These are phyloP conservation scores for Platalea minor DNA, from an alignment of 2,797 vertebrate genomes.

Conservation along the genomic window DNA sequence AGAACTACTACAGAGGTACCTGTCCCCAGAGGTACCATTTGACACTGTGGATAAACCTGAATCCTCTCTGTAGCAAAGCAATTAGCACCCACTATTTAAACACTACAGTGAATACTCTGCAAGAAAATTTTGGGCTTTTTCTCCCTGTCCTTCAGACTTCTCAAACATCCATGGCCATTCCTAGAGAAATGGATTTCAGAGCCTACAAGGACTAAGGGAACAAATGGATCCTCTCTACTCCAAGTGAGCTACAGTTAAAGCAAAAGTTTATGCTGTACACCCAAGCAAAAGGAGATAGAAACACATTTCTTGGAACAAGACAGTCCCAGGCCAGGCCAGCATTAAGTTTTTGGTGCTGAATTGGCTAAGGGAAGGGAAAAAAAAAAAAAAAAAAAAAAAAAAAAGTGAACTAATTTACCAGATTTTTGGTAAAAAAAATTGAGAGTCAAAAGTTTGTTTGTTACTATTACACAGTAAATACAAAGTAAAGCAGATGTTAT, in stretches of 20 bases:
- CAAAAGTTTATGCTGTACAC: not conserved
- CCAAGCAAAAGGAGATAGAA: not conserved
- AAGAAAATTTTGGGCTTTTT: not conserved
- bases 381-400: too few relatives aligned
- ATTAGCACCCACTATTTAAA: not conserved
- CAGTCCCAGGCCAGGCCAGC: not conserved
- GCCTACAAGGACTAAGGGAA: not conserved
- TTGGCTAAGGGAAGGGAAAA: not conserved
- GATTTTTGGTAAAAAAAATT: not conserved
- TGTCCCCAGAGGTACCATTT: not conserved
- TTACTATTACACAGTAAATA: not conserved
- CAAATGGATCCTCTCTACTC: not conserved
- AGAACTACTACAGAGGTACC: not conserved
- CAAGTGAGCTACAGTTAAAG: not conserved
- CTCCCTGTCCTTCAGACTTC: not conserved
- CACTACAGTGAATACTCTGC: rapidly evolving
- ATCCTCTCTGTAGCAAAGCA: not conserved
- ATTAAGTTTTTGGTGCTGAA: not conserved
- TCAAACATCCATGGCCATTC: not conserved
- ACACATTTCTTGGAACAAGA: not conserved
- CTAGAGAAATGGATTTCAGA: not conserved
- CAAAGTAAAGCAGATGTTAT: not conserved
- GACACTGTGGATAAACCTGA: not conserved
- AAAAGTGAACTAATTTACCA: not conserved
- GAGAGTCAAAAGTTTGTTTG: not conserved